phyloP scores from a whole-genome alignment of 2,888 invertebrate genomes.

The Rhamnusium bicolor region DNA sequence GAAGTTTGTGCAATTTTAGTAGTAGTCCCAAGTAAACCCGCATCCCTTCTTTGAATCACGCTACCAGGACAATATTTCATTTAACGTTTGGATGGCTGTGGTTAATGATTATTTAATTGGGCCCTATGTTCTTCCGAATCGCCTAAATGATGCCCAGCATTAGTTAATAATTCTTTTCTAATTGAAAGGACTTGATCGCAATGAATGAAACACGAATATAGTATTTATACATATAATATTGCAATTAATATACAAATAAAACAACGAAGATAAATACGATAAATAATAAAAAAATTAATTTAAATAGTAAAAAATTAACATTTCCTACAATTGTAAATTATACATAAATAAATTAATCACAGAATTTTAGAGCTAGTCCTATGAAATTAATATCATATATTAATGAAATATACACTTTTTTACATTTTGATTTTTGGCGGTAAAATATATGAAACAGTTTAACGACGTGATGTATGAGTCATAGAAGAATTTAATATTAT shows the following conservation, averaged over 20 bases:
- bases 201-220: neutral
- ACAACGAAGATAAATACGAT: conserved; percentile 60
- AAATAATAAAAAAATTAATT: conserved; percentile 58
- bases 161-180: no score
- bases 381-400: conserved; percentile 37
- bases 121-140: no score
- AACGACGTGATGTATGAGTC: conserved; percentile 44
- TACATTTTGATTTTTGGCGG: conserved; percentile 51
- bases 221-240: conserved; percentile 27
- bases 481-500: conserved; percentile 50
- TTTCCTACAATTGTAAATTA: conserved; percentile 53
- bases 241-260: conserved; percentile 52
- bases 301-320: conserved; percentile 58
- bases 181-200: no score
- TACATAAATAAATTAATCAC: conserved; percentile 61
- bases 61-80: no score
- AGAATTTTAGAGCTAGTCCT: conserved; percentile 57
- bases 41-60: no score
- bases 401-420: conserved; percentile 49
- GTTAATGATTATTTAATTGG: no score
- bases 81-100: no score
- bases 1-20: no score
- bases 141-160: no score
- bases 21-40: no score
- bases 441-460: conserved; percentile 41